Evolutionary conservation across 2,888 invertebrate genomes (phyloP), one percentile per base, ranked within the genome.

Genomic region (Bugulina stolonifera): DNA sequence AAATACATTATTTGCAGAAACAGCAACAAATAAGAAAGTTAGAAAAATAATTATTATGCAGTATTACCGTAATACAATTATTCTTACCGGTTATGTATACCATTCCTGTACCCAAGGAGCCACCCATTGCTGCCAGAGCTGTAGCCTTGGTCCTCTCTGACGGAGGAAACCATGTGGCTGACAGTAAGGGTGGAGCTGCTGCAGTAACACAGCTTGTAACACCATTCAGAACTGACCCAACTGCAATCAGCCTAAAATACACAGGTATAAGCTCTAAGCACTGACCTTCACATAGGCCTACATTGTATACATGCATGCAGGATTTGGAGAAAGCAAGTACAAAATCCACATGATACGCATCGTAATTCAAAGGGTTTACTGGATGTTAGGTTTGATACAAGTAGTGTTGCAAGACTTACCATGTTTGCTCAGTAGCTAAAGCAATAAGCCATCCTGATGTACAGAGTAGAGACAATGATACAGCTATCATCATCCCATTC

Each of bases 401-500:
- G n/a, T n/a, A n/a, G n/a, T n/a, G n/a, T n/a, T n/a, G n/a, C 43
- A 43, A 10, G n/a, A 43, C 43, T 10, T 32, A 64, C 64, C 64
- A 64, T 5, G 22, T 27, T 64, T 64, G 64, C n/a, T 32, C 64
- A 32, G 64, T 64, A 25, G 64, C 29, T n/a, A 64, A 32, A 14
- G 64, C 27, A 32, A 64, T 64, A 34, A 25, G 22, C 64, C 64
- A 64, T 14, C 25, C 64, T 29, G 64, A 2, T 10, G 32, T n/a
- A 27, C 64, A 22, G 27, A 64, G 14, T 14, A 64, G 29, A 5
- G 32, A 27, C 27, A 64, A 32, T 14, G 64, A 64, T 25, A 5
- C 5, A 32, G 64, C 27, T 1, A 64, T 64, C 3, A 64, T 64
- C 27, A 64, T 3, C 5, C 64, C 64, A 22, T 25, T 27, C 32